Evolutionary conservation across 2,113 vertebrate species (phyloP).

Genomic region (Tachysurus vachellii): DNA sequence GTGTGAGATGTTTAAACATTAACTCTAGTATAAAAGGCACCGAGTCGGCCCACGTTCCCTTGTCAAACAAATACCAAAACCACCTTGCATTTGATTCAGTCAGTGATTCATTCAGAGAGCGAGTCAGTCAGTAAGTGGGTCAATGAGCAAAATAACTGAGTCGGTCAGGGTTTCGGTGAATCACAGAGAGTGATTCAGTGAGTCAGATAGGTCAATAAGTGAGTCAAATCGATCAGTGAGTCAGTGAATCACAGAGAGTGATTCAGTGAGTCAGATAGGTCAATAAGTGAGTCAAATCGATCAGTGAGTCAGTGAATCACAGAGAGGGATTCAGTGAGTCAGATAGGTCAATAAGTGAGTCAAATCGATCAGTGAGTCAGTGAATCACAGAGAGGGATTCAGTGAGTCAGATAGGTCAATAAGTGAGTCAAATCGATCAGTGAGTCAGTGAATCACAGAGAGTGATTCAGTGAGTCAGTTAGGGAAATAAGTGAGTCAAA

Average conservation of each 20-base stretch:
- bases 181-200: background rate
- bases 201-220: too few relatives aligned
- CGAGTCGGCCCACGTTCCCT: constrained; percentile 32
- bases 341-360: background rate
- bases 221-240: background rate
- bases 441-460: background rate
- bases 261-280: too few relatives aligned
- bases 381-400: too few relatives aligned
- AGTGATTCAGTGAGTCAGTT: background rate
- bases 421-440: background rate
- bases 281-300: background rate
- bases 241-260: too few relatives aligned
- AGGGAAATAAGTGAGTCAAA: background rate
- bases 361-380: background rate
- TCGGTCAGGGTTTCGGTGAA: too few relatives aligned
- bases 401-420: background rate
- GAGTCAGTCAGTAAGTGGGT: too few relatives aligned
- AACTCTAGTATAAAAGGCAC: constrained; percentile 60
- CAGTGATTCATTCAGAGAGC: background rate
- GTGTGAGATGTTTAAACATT: constrained; percentile 31
- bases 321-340: too few relatives aligned
- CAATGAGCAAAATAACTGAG: too few relatives aligned
- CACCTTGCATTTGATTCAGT: background rate
- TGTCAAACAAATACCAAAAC: constrained; percentile 22
- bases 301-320: background rate